Base-by-base conservation (phyloP, 92 coral and sea anemone species). In the Umimayanthus chanpuru region DNA sequence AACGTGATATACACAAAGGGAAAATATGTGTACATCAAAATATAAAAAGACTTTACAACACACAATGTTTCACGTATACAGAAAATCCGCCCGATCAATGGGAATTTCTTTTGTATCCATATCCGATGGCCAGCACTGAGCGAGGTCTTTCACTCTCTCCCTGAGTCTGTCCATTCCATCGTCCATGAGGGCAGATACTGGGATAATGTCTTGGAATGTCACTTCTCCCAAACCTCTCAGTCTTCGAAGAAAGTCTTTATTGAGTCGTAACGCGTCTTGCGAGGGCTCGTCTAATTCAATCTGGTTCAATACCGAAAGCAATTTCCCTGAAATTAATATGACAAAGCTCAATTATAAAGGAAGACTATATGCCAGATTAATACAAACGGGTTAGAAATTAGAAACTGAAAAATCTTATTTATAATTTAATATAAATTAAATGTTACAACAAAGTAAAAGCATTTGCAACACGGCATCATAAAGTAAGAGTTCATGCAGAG, bases 161-260 rank as follows among this genome's bases (percentile, higher is more conserved):
- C 92, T 91, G 25, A 93, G 85, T 66, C 83, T 88, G 58, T 93
- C 94, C 61, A 92, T 36, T 11, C 98, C 98, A 41, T 89, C 89
- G 38, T 94, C 92, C 40, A 89, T 91, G 36, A 93, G 49, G 9
- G 94, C 94, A 36, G 98, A 93, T 28, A 95, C 55, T 23, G 98
- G 98, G 21, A 93, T 89, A 32, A 95, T 68, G 78, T 92, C 91
- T 65, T 84, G 89, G 70, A 92, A 92, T 43, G 75, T 89, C 58
- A 90, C 82, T 40, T 23, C 74, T 14, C 82, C 89, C 29, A 85
- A 47, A 23, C 82, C 81, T 85, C 89, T 85, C 72, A 68, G 61
- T 70, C 87, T 83, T 49, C 87, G 18, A 14, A 83, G 76, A 23
- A 12, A 83, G 67, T 83, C 87, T 72, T 83, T 83, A 49, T 83